phyloP scores from a whole-genome alignment of 2,797 vertebrate genomes.

The Octomys mimax region DNA sequence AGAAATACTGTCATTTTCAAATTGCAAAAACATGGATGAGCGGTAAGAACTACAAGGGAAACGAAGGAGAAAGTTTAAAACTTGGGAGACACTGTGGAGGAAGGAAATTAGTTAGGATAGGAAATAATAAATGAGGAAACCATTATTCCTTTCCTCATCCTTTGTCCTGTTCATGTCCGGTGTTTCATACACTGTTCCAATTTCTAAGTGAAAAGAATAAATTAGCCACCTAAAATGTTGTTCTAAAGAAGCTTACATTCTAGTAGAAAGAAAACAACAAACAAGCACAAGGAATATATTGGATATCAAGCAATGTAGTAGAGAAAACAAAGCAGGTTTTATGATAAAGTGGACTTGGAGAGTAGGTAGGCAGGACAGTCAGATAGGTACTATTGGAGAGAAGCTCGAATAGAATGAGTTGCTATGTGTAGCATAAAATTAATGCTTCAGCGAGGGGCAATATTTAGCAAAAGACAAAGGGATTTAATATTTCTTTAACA shows the following conservation, averaged over 20 bases:
- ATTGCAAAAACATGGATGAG: neutral
- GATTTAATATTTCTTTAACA: neutral
- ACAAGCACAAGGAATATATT: neutral
- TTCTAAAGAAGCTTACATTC: neutral
- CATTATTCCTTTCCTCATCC: neutral
- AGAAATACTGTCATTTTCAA: conserved; percentile 46
- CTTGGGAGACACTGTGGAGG: neutral
- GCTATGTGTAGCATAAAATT: neutral
- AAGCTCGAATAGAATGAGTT: neutral
- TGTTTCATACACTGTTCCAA: neutral
- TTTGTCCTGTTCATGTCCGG: neutral
- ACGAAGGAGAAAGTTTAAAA: neutral
- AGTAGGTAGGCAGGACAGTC: neutral
- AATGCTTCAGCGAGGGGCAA: neutral
- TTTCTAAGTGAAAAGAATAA: neutral
- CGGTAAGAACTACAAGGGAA: neutral
- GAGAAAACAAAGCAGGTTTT: neutral
- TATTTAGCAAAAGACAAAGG: neutral
- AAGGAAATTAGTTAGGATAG: neutral
- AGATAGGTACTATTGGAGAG: neutral
- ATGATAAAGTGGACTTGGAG: neutral
- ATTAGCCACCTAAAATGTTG: neutral
- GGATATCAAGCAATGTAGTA: too few species aligned
- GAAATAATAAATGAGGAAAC: neutral
- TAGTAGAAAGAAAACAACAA: neutral